Evolutionary conservation across 2,888 invertebrate species (phyloP).

Genomic region (Lycia hirtaria): DNA sequence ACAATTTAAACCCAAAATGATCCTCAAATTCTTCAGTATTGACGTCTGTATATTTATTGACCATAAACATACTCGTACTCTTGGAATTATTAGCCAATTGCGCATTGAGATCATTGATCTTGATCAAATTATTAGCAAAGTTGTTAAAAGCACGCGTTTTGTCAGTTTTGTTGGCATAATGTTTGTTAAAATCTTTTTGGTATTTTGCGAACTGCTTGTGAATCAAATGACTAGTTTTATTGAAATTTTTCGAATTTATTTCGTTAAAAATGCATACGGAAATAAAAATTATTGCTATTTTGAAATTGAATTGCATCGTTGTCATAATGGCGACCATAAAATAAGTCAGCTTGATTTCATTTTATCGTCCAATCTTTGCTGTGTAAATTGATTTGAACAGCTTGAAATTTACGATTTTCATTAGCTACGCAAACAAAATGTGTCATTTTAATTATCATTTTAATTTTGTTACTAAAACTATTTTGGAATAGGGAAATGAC

Average conservation of each 20-base stretch:
- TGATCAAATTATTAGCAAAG: constrained; percentile 58
- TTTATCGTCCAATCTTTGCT: not conserved
- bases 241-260: not conserved
- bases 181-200: constrained; percentile 56
- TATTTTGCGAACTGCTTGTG: constrained; percentile 32
- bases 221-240: not conserved
- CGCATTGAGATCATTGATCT: constrained; percentile 53
- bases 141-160: constrained; percentile 50
- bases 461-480: too few species aligned
- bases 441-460: too few species aligned
- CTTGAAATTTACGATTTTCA: not conserved
- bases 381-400: not conserved
- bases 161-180: constrained; percentile 46
- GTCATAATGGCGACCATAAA: not conserved
- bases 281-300: not conserved
- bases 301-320: not conserved
- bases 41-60: constrained; percentile 63
- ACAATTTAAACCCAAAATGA: constrained; percentile 53
- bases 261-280: not conserved
- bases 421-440: constrained; percentile 39
- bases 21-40: constrained; percentile 52
- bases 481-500: too few species aligned
- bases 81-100: constrained; percentile 36
- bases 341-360: too few species aligned
- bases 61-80: constrained; percentile 45